Evolutionary conservation across 64 coral and sea anemone species (phyloP).

Genomic region (Dendrophyllia cribrosa): DNA sequence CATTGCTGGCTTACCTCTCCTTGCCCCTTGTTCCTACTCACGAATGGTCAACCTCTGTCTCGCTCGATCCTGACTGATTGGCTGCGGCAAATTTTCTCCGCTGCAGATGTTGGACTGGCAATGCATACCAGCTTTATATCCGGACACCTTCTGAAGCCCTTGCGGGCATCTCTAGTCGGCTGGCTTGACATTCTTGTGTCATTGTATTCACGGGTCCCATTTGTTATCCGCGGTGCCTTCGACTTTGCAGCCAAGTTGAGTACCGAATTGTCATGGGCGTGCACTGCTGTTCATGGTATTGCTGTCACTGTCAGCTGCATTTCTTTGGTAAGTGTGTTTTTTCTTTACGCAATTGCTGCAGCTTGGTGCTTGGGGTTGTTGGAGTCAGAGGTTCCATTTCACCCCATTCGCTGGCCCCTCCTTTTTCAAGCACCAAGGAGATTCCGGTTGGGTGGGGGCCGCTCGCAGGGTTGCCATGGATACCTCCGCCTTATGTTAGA

Average conservation of each 20-base stretch:
- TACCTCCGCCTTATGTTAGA: no score
- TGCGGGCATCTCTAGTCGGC: background rate
- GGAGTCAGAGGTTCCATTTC: conserved; percentile 14
- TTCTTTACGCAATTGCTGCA: background rate
- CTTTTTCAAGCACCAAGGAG: conserved; percentile 20
- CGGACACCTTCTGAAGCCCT: background rate
- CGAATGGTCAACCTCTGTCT: conserved; percentile 16
- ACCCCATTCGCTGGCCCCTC: background rate
- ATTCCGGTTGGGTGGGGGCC: background rate
- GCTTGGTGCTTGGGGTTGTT: conserved; percentile 21
- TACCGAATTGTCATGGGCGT: background rate
- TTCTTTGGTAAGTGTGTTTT: background rate
- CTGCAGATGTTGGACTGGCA: background rate
- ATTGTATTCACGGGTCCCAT: no score
- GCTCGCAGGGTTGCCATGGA: no score
- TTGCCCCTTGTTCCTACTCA: conserved; percentile 13
- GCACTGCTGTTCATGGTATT: background rate
- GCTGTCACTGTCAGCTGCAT: background rate
- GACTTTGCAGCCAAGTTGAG: no score
- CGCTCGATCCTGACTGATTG: conserved; percentile 10
- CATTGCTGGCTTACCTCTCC: conserved; percentile 17
- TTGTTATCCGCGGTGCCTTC: no score
- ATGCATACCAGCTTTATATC: conserved; percentile 16
- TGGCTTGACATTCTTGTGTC: background rate
- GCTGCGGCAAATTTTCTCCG: conserved; percentile 19